phyloP scores from a whole-genome alignment of 2,797 vertebrate species.

The Salarias fasciatus region DNA sequence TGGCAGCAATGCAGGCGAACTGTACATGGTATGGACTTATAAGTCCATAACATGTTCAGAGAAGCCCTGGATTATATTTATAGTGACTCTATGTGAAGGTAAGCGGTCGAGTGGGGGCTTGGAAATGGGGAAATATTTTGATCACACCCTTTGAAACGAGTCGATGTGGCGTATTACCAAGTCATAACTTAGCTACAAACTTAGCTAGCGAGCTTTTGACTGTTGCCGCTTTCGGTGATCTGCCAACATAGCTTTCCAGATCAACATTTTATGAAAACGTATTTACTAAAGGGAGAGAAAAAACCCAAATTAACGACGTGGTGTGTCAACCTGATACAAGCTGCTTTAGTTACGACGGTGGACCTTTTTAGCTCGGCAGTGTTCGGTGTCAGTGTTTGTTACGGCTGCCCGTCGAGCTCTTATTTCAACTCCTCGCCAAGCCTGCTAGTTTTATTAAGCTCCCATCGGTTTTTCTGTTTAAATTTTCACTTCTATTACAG shows the following conservation, averaged over 20 bases:
- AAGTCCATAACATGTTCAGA: constrained; percentile 89
- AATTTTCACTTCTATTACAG: no score
- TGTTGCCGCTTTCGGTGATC: constrained; percentile 1
- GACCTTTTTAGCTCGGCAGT: neutral
- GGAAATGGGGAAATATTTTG: constrained; percentile 4
- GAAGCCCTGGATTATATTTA: constrained; percentile 84
- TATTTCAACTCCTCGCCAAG: neutral
- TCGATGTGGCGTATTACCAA: constrained; percentile 69
- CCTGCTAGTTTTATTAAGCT: no score
- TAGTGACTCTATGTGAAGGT: constrained; percentile 88
- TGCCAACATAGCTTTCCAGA: neutral
- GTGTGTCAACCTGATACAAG: neutral
- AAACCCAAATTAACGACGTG: no score
- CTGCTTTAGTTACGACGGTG: constrained; percentile 11
- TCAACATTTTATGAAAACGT: neutral
- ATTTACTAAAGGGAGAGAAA: neutral
- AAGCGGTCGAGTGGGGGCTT: constrained; percentile 35
- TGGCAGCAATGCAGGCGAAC: constrained; percentile 90
- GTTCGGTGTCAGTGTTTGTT: constrained; percentile 37
- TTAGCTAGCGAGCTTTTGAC: constrained; percentile 51
- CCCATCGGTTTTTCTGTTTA: no score
- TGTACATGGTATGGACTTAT: constrained; percentile 84
- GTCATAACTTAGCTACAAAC: constrained; percentile 72
- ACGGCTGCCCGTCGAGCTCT: constrained; percentile 38
- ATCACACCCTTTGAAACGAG: constrained; percentile 6